Evolutionary conservation across 2,113 vertebrate species (phyloP).

Genomic region (Opisthocomus hoazin): DNA sequence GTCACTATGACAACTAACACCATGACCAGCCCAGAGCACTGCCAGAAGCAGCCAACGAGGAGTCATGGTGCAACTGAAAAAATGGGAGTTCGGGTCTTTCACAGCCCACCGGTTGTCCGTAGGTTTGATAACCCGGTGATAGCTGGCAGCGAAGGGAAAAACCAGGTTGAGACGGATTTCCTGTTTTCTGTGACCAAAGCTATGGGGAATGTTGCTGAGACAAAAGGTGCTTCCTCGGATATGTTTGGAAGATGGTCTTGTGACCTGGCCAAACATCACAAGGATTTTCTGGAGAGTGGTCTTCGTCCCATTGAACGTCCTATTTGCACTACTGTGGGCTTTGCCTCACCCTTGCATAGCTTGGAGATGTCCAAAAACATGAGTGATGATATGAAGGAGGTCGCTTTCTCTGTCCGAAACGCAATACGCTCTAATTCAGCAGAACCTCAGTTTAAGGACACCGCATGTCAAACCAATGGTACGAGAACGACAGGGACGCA

Average conservation of each 20-base stretch:
- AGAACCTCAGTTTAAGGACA: conserved; percentile 79
- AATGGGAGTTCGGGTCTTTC: conserved; percentile 80
- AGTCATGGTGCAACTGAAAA: conserved; percentile 72
- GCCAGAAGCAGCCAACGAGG: conserved; percentile 80
- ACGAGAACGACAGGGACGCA: conserved; percentile 86
- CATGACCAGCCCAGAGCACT: conserved; percentile 87
- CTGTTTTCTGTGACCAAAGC: conserved; percentile 78
- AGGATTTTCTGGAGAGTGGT: conserved; percentile 72
- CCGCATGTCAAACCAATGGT: conserved; percentile 90
- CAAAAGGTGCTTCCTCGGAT: conserved; percentile 73
- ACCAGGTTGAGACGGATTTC: conserved; percentile 74
- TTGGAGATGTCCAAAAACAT: conserved; percentile 90
- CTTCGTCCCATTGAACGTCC: conserved; percentile 71
- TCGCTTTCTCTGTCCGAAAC: conserved; percentile 89
- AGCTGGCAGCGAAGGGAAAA: conserved; percentile 49
- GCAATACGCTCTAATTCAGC: conserved; percentile 76
- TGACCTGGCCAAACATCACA: conserved; percentile 75
- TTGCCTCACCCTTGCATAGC: conserved; percentile 80
- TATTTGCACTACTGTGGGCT: conserved; percentile 84
- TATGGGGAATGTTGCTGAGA: conserved; percentile 64
- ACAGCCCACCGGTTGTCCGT: conserved; percentile 77
- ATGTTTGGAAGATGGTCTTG: conserved; percentile 84
- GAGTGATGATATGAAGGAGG: conserved; percentile 99
- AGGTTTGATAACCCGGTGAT: conserved; percentile 63
- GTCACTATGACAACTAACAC: conserved; percentile 93